Evolutionary conservation across 2,113 vertebrate species (phyloP), one percentile per base, ranked within the genome.

Genomic region (Colius striatus): DNA sequence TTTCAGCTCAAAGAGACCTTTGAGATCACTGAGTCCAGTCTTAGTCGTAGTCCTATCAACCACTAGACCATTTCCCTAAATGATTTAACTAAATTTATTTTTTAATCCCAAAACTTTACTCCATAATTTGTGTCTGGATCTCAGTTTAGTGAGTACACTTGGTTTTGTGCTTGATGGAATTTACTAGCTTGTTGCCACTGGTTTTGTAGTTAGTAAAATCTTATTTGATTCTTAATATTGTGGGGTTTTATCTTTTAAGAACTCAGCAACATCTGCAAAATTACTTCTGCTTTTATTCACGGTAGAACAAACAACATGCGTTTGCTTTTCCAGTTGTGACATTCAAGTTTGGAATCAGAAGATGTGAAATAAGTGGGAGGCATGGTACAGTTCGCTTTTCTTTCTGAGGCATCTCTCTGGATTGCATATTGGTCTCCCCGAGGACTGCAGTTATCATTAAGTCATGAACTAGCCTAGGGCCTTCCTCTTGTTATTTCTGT

Each of bases 321-420:
- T 83, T 91, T 94, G n/a, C 16, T 85, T 92, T 95, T 80, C 43
- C 25, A 85, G 21, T 75, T 90, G 47, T 84, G 51, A 73, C 22
- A 65, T 58, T 47, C 1, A 27, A 50, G 30, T 76, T 91, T 66
- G 79, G 50, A 86, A 77, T 73, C 36, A 73, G 38, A 82, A 73
- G 58, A 61, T 85, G 22, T 18, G 36, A 85, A 82, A 3, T 63
- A n/a, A 62, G 13, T 41, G 32, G 27, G 36, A 72, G 51, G 57
- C 30, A 36, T 62, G 36, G 34, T 84, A 27, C 61, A 51, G 13
- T 62, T 93, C 41, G 58, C 26, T 88, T 88, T 79, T 73, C 0
- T 2, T 45, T 90, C 53, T 61, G 60, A 85, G 50, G 34, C 57
- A 47, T 29, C 32, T 89, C 51, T 68, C 36, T 73, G 34, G 50